Conservation (phyloP, 2,113 vertebrate genomes). For the Leptocoma aspasia region DNA sequence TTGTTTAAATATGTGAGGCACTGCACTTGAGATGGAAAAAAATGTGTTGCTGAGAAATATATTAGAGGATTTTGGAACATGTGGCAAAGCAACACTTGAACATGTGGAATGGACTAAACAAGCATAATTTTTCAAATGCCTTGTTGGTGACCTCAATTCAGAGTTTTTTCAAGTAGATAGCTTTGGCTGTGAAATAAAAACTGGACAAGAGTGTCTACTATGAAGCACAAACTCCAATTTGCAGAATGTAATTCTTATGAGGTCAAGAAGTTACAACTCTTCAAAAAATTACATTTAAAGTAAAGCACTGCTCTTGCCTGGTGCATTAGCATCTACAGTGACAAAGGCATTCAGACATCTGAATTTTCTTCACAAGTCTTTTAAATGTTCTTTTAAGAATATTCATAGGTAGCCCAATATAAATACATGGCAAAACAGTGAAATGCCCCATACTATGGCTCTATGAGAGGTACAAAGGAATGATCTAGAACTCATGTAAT, state of each 20-base stretch:
- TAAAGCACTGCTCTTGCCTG: not conserved
- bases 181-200: not conserved
- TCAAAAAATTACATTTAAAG: not conserved
- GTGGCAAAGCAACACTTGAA: not conserved
- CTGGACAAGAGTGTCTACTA: not conserved
- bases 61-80: not conserved
- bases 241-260: not conserved
- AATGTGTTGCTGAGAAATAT: not conserved
- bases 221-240: not conserved
- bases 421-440: not conserved
- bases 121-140: not conserved
- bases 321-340: not conserved
- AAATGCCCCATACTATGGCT: not conserved
- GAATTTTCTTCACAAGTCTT: not conserved
- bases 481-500: not conserved
- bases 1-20: constrained; percentile 30
- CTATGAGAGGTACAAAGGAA: not conserved
- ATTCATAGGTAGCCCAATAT: not conserved
- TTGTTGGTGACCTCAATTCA: not conserved
- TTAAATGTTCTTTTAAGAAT: not conserved
- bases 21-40: not conserved
- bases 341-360: not conserved
- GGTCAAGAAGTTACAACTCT: not conserved
- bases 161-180: not conserved
- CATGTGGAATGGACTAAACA: not conserved